A percentile compares a stretch with the other conserved stretches of the same genome.
phyloP scores from a whole-genome alignment of 2,797 vertebrate species.

The Cirrhinus mrigala region DNA sequence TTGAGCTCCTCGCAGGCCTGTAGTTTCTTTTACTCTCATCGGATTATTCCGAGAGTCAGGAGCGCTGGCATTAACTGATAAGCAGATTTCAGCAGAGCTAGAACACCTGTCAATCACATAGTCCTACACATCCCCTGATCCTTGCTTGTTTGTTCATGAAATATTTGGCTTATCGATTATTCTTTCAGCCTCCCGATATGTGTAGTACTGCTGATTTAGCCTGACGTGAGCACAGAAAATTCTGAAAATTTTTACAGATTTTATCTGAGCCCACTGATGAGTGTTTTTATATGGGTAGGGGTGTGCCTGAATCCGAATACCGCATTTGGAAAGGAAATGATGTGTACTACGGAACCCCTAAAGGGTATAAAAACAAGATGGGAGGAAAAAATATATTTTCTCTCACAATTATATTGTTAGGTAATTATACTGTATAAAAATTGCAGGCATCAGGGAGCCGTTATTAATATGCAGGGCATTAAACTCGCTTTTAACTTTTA shows the following conservation, averaged over 20 bases:
- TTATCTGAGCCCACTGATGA: neutral
- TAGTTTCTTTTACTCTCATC: neutral
- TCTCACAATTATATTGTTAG: too few relatives aligned
- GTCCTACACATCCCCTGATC: neutral
- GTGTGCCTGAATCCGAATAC: too few relatives aligned
- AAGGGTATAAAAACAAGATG: too few relatives aligned
- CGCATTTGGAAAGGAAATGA: too few relatives aligned
- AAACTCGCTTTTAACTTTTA: too few relatives aligned
- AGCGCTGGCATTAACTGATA: conserved; percentile 36
- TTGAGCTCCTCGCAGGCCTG: conserved; percentile 17
- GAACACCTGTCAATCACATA: conserved; percentile 8
- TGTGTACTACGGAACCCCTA: too few relatives aligned
- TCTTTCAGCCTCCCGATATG: neutral
- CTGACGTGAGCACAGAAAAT: neutral
- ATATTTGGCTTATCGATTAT: conserved; percentile 13
- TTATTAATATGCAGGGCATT: too few relatives aligned
- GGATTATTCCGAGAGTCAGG: conserved; percentile 16
- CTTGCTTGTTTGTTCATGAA: neutral
- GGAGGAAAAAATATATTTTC: too few relatives aligned
- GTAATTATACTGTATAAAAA: too few relatives aligned
- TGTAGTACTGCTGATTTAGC: neutral
- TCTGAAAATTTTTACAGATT: neutral
- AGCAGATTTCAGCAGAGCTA: conserved; percentile 35
- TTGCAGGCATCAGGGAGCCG: too few relatives aligned
- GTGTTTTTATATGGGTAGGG: neutral